Evolutionary conservation across 1,140 invertebrate genomes (phyloP).

Genomic region (Eriocheir sinensis): DNA sequence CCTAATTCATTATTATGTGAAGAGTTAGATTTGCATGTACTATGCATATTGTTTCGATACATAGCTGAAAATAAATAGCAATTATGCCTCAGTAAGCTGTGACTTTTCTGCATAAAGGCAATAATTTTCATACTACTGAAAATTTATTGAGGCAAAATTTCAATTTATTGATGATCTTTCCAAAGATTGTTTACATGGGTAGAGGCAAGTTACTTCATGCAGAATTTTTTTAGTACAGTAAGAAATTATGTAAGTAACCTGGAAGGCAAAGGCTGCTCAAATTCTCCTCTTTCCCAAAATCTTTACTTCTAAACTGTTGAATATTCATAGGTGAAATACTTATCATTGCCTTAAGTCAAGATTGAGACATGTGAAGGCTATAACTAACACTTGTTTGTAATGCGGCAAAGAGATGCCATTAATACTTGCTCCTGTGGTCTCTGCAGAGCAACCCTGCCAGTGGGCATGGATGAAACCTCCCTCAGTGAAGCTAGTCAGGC

Average conservation of each 20-base stretch:
- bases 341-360: not conserved
- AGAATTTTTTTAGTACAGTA: too few relatives aligned
- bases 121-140: not conserved
- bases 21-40: not conserved
- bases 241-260: too few relatives aligned
- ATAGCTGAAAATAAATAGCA: not conserved
- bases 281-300: not conserved
- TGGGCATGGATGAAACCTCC: constrained; percentile 86
- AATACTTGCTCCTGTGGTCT: constrained; percentile 36
- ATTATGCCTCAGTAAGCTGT: too few relatives aligned
- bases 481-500: constrained; percentile 82
- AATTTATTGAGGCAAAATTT: not conserved
- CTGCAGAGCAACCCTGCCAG: constrained; percentile 88
- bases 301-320: not conserved
- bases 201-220: too few relatives aligned
- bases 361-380: not conserved
- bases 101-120: not conserved
- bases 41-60: too few relatives aligned
- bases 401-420: not conserved
- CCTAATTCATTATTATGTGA: not conserved
- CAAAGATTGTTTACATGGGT: too few relatives aligned
- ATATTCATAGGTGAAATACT: not conserved
- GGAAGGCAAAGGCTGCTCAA: too few relatives aligned
- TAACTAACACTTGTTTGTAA: not conserved
- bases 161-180: too few relatives aligned